Percentiles rank a stretch among this genome's conserved stretches.
These are phyloP conservation scores for Cliona cf. orientalis DNA, from an alignment of 37 sponge, comb jelly and placozoan genomes.

Conservation along the genomic window DNA sequence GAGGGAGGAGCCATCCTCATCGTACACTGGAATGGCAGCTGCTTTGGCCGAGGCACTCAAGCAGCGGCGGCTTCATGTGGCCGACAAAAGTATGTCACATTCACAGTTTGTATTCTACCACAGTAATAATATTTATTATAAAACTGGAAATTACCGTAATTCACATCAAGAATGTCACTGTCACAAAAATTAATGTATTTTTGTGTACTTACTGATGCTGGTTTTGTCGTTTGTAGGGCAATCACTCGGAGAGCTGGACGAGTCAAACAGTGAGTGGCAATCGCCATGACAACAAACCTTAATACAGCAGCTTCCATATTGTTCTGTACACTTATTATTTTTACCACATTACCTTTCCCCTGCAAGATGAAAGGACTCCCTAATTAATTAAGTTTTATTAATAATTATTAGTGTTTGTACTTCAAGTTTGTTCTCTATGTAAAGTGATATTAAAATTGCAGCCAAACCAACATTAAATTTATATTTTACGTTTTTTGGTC, in stretches of 20 bases:
- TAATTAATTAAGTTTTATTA: too few species aligned
- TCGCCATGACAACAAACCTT: slow-evolving; percentile 22
- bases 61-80: slow-evolving; percentile 41
- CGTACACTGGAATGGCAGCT: slow-evolving; percentile 70
- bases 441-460: too few species aligned
- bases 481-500: too few species aligned
- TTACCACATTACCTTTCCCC: neutral
- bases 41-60: slow-evolving; percentile 58
- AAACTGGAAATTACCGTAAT: too few species aligned
- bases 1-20: slow-evolving; percentile 2
- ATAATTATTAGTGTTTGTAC: too few species aligned
- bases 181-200: neutral
- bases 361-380: neutral
- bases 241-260: neutral
- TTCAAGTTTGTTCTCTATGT: too few species aligned
- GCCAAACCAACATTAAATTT: too few species aligned
- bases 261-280: slow-evolving; percentile 9
- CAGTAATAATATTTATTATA: neutral
- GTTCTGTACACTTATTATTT: neutral
- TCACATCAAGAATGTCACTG: neutral
- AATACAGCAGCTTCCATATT: neutral
- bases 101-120: neutral
- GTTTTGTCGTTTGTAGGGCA: neutral
- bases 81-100: slow-evolving; percentile 26
- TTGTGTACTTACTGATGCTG: neutral